phyloP scores from a whole-genome alignment of 2,113 vertebrate species.

The Parus major region DNA sequence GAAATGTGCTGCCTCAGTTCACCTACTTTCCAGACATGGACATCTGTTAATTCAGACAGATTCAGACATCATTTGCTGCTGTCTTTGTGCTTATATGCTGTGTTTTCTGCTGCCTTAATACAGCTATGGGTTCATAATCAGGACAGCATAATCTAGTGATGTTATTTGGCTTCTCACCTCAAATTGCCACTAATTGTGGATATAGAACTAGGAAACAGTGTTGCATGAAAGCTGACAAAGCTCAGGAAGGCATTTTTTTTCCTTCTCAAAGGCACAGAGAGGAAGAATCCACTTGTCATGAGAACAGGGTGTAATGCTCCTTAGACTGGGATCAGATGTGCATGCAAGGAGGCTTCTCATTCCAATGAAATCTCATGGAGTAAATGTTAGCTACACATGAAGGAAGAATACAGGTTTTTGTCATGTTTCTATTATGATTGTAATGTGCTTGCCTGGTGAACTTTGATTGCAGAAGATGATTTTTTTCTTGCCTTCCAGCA shows the following conservation, averaged over 20 bases:
- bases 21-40: not conserved
- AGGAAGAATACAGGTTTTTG: not conserved
- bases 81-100: not conserved
- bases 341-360: not conserved
- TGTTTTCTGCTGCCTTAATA: not conserved
- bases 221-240: not conserved
- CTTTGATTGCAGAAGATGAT: not conserved
- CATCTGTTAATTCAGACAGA: not conserved
- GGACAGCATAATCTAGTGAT: not conserved
- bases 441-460: not conserved
- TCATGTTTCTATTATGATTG: not conserved
- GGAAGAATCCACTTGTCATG: not conserved
- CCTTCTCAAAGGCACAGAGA: not conserved
- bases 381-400: not conserved
- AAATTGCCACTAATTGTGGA: not conserved
- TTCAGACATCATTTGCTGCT: not conserved
- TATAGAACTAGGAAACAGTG: not conserved
- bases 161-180: not conserved
- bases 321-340: not conserved
- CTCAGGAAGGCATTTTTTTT: not conserved
- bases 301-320: not conserved
- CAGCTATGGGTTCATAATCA: not conserved
- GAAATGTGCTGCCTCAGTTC: not conserved
- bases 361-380: not conserved
- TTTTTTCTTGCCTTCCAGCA: not conserved